These are phyloP conservation scores for Bombus cullumanus DNA, from an alignment of 1,140 invertebrate genomes.

Conservation along the genomic window DNA sequence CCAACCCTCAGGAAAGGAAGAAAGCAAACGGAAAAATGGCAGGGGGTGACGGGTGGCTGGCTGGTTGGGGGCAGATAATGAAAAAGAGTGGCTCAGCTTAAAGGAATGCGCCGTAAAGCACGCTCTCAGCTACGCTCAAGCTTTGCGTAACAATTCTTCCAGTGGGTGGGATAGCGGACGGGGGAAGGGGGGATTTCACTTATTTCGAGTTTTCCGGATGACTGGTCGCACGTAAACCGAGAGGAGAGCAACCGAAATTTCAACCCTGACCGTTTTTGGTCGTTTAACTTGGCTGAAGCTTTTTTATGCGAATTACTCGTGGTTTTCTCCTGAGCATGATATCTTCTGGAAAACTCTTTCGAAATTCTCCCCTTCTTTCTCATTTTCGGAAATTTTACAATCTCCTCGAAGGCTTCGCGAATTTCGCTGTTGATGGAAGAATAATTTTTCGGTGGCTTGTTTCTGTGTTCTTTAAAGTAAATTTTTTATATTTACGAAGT, in stretches of 20 bases:
- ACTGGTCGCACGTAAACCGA: conserved; percentile 28
- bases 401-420: background rate
- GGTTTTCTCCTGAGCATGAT: background rate
- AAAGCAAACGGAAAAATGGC: background rate
- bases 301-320: conserved; percentile 25
- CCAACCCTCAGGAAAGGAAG: too few species aligned
- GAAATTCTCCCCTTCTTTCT: background rate
- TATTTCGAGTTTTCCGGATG: conserved; percentile 36
- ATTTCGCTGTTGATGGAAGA: background rate
- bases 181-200: conserved; percentile 13
- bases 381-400: background rate
- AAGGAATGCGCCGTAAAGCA: conserved; percentile 29
- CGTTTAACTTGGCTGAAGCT: conserved; percentile 24
- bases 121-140: background rate
- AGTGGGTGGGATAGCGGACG: background rate
- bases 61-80: conserved; percentile 18
- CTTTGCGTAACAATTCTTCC: conserved; percentile 30
- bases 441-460: background rate
- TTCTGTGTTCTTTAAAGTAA: background rate
- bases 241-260: conserved; percentile 28
- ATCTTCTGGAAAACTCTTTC: background rate
- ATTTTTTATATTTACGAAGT: background rate
- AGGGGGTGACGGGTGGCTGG: background rate
- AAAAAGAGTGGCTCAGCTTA: conserved; percentile 32
- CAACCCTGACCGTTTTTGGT: conserved; percentile 16